Conservation (phyloP, 1,140 invertebrate genomes). For the Danaus plexippus region DNA sequence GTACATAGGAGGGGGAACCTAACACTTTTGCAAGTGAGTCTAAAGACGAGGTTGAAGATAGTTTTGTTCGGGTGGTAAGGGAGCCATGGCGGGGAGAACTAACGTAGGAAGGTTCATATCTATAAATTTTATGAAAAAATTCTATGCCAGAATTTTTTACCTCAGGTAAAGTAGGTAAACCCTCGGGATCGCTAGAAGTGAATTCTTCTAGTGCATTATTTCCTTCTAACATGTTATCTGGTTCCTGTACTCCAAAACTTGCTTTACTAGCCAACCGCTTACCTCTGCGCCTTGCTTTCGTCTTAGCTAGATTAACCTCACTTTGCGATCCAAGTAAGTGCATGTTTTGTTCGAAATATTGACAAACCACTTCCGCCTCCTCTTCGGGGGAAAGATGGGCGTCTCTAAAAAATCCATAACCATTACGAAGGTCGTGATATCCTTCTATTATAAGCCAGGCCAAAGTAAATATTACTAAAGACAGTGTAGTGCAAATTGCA, state of each 20-base stretch:
- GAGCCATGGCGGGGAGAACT: constrained; percentile 43
- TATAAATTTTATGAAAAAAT: constrained; percentile 28
- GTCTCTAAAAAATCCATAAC: constrained; percentile 59
- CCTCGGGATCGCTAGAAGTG: constrained; percentile 26
- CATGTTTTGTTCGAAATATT: constrained; percentile 43
- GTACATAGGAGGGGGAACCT: constrained; percentile 9
- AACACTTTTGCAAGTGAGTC: constrained; percentile 37
- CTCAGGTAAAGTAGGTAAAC: constrained; percentile 38
- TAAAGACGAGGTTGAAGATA: constrained; percentile 33
- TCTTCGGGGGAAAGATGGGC: constrained; percentile 42
- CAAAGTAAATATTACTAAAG: constrained; percentile 44
- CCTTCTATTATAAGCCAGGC: constrained; percentile 47
- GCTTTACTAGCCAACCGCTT: constrained; percentile 27
- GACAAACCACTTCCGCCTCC: constrained; percentile 46
- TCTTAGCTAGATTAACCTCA: constrained; percentile 36
- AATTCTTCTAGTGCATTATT: constrained; percentile 17
- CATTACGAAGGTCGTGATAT: constrained; percentile 46
- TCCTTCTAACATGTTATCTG: constrained; percentile 36
- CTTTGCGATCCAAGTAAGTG: constrained; percentile 33
- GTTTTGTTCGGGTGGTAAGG: constrained; percentile 24
- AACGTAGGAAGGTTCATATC: constrained; percentile 43
- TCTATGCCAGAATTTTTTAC: constrained; percentile 25
- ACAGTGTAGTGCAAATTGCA: constrained; percentile 43
- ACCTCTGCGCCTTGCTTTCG: constrained; percentile 36
- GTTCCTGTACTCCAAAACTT: constrained; percentile 42